Base-by-base conservation (phyloP, 2,888 invertebrate species). In the Acrocera orbiculus region DNA sequence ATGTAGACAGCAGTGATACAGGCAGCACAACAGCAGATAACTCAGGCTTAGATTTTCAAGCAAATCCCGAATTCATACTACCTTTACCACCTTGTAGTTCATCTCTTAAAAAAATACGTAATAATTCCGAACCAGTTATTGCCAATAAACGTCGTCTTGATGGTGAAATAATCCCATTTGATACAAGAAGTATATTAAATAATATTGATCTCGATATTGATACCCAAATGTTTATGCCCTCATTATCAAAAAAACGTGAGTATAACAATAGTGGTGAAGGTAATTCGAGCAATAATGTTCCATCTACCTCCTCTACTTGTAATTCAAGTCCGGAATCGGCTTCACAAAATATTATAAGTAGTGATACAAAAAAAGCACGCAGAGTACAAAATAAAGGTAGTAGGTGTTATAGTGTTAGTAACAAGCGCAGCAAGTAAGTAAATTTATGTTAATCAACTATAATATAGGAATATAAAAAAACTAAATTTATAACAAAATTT, bases 381-480 rank as follows among this genome's bases (percentile, higher is more conserved):
- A 58, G 57, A 58, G 58, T 58, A 58, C 58, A 58, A 58, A 58
- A 32, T 38, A 42, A 58, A 48, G 52, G 53, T 50, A 55, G 52
- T 48, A 52, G 56, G 50, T 56, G 55, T 52, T 48, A 52, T 43
- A 56, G 50, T 51, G 47, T 54, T 50, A 52, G 49, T 53, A 56
- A 53, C 52, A 58, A 58, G 51, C 58, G 58, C 49, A 56, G 54
- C 35, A 35, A 35, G 30, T 35, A 35, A 35, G 25, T 23, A 71
- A 72, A 45, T 67, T n/a, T n/a, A n/a, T n/a, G n/a, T n/a, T n/a
- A n/a, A n/a, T n/a, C n/a, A n/a, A n/a, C n/a, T n/a, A n/a, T n/a
- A n/a, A n/a, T n/a, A n/a, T n/a, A n/a, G n/a, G n/a, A n/a, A n/a
- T n/a, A n/a, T n/a, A n/a, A n/a, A n/a, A n/a, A n/a, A n/a, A n/a